Percentiles rank a stretch among this genome's conserved stretches.
These are phyloP conservation scores for Ancistrus triradiatus DNA, from an alignment of 2,113 vertebrate species.

Conservation along the genomic window DNA sequence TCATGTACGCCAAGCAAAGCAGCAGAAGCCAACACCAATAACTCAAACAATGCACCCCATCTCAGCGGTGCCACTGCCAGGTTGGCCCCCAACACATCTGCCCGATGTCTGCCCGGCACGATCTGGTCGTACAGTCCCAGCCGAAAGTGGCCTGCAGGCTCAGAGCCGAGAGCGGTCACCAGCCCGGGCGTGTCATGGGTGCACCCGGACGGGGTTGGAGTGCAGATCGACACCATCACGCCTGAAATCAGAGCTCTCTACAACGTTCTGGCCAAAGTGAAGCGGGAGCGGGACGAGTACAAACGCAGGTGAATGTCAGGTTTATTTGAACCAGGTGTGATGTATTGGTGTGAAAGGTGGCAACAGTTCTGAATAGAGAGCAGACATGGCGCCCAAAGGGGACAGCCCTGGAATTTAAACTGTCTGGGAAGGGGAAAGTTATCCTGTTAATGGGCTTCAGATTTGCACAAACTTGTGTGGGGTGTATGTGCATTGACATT, in stretches of 20 bases:
- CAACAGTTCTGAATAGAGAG: no score
- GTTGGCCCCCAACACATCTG: constrained; percentile 58
- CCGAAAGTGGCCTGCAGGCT: constrained; percentile 77
- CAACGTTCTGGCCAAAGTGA: constrained; percentile 96
- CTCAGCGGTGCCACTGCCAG: constrained; percentile 38
- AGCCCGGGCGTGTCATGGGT: constrained; percentile 90
- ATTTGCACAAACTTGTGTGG: no score
- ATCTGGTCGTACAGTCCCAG: constrained; percentile 94
- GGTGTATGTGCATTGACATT: no score
- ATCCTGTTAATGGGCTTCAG: no score
- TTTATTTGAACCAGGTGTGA: background rate
- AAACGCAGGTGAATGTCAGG: constrained; percentile 81
- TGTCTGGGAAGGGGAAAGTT: no score
- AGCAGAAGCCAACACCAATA: constrained; percentile 56
- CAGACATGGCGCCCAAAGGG: no score
- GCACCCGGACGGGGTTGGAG: constrained; percentile 92
- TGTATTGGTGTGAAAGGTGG: no score
- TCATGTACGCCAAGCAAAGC: constrained; percentile 60
- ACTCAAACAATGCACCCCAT: constrained; percentile 40
- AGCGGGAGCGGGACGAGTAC: constrained; percentile 92
- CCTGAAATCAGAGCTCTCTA: constrained; percentile 96
- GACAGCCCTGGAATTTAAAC: no score
- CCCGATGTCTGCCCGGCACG: constrained; percentile 84
- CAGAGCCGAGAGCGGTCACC: constrained; percentile 77
- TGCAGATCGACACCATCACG: constrained; percentile 97